phyloP scores from a whole-genome alignment of 53 echinoderm and acorn worm genomes.

The Astropecten irregularis region DNA sequence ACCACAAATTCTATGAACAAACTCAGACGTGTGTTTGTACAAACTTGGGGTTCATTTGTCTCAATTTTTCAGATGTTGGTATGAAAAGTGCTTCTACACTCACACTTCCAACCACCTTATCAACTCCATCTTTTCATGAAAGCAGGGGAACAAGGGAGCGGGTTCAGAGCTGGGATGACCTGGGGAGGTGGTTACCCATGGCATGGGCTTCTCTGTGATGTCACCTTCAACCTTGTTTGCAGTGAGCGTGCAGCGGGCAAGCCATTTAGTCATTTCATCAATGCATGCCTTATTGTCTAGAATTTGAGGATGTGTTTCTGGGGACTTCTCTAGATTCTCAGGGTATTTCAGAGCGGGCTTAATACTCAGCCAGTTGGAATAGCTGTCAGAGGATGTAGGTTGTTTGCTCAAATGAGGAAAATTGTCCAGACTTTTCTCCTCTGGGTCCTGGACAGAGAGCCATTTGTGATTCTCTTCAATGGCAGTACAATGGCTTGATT shows the following conservation, averaged over 20 bases:
- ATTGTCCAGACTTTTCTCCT: neutral
- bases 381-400: neutral
- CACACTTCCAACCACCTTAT: slow-evolving; percentile 16
- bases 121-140: slow-evolving; percentile 1
- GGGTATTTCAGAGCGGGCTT: neutral
- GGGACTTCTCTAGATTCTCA: neutral
- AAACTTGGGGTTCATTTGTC: too few species aligned
- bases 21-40: too few species aligned
- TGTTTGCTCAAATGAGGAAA: neutral
- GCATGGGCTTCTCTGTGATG: neutral
- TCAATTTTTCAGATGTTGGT: too few species aligned
- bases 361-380: slow-evolving; percentile 8
- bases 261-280: slow-evolving; percentile 20
- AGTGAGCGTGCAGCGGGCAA: neutral
- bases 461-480: neutral
- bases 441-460: neutral
- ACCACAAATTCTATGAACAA: too few species aligned
- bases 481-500: neutral
- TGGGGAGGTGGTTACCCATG: neutral
- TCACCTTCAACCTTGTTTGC: neutral
- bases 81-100: too few species aligned
- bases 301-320: neutral
- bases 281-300: slow-evolving; percentile 14
- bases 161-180: too few species aligned
- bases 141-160: neutral